Evolutionary conservation across 2,888 invertebrate genomes (phyloP).

Genomic region (Byasa hedistus): DNA sequence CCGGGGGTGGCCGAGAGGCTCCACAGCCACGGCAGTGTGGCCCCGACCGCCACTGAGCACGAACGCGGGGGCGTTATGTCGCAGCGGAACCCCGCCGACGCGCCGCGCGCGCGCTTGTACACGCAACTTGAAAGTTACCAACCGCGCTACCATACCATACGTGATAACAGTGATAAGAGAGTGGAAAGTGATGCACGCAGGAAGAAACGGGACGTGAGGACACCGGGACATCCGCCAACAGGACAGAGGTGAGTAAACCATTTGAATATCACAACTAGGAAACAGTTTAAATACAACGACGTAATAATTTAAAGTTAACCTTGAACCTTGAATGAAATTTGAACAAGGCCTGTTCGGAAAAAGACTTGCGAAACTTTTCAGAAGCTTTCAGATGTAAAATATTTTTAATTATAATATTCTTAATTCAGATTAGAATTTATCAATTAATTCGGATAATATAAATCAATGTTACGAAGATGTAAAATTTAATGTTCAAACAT

Average conservation of each 20-base stretch:
- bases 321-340: too few relatives aligned
- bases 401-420: too few relatives aligned
- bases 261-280: too few relatives aligned
- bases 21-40: constrained; percentile 53
- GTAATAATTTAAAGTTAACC: too few relatives aligned
- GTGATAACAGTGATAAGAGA: constrained; percentile 72
- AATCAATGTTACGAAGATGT: too few relatives aligned
- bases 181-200: constrained; percentile 71
- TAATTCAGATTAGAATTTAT: too few relatives aligned
- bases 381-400: too few relatives aligned
- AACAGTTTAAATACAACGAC: too few relatives aligned
- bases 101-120: constrained; percentile 70
- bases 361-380: too few relatives aligned
- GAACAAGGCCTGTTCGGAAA: too few relatives aligned
- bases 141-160: constrained; percentile 74
- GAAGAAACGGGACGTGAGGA: constrained; percentile 62
- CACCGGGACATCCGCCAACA: constrained; percentile 54
- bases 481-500: too few relatives aligned
- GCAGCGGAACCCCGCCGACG: constrained; percentile 60
- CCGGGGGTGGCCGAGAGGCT: constrained; percentile 66
- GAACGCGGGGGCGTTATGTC: constrained; percentile 62
- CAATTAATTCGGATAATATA: too few relatives aligned
- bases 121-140: constrained; percentile 78
- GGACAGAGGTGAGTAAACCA: constrained; percentile 53
- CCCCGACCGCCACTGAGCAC: constrained; percentile 53